Conservation (phyloP, 2,113 vertebrate species). For the Pavo muticus region DNA sequence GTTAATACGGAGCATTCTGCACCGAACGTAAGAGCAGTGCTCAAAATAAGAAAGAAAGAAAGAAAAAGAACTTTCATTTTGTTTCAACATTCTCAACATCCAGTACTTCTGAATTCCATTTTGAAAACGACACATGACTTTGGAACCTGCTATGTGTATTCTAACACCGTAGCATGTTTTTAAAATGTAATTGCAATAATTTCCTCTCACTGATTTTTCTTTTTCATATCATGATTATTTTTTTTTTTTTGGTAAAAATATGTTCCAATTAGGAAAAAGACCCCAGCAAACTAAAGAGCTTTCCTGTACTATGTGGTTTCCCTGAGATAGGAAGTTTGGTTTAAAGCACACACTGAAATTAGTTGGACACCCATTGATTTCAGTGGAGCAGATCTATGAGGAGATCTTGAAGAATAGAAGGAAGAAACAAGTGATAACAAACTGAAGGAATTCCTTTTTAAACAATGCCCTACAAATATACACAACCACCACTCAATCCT, state of each 20-base stretch:
- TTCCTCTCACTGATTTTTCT: neutral
- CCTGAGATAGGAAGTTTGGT: conserved; percentile 20
- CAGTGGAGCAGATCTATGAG: neutral
- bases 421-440: conserved; percentile 52
- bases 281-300: neutral
- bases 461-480: conserved; percentile 38
- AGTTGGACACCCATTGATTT: neutral
- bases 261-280: neutral
- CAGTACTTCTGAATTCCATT: neutral
- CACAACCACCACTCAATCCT: neutral
- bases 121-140: neutral
- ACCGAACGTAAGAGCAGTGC: neutral
- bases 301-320: neutral
- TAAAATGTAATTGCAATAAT: neutral
- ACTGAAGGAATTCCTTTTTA: conserved; percentile 48
- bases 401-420: conserved; percentile 54
- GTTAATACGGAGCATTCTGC: neutral
- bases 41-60: neutral
- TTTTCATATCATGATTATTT: neutral
- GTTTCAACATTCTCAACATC: neutral
- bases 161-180: neutral
- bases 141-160: neutral
- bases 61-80: neutral
- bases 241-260: neutral
- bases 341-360: conserved; percentile 20